Evolutionary conservation across 2,888 invertebrate genomes (phyloP), one percentile per base, ranked within the genome.

Genomic region (Coleophora flavipennella): DNA sequence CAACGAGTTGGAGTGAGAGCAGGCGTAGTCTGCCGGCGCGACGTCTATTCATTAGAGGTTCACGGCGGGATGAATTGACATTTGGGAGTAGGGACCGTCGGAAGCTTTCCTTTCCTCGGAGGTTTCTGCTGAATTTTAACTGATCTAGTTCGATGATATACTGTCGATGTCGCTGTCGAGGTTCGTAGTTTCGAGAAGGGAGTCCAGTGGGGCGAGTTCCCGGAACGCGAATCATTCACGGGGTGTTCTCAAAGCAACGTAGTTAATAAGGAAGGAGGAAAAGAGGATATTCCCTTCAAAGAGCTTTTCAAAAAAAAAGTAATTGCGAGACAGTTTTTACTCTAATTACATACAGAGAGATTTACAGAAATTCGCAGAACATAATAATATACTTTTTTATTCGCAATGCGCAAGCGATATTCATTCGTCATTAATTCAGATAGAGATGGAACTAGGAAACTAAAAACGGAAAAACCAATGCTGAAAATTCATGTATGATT

Each of bases 21-120:
- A 61, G 48, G 46, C 45, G 53, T 62, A 46, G 61, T 76, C 63
- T 65, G 70, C 61, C 60, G 64, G 54, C 51, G 53, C 65, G 61
- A 51, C 76, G 67, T 67, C 80, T 77, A 78, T 78, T 84, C 83
- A 84, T 84, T 84, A 84, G 83, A 77, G 62, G 73, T 70, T 76
- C 75, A 75, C 78, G 78, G 51, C 62, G 70, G 76, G 78, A 78
- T 78, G 77, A 80, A 79, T 79, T 80, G 80, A 80, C 80, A 80
- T 76, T 68, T 71, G 78, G 78, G 76, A 74, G 72, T 69, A 70
- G 75, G 69, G 67, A 73, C 62, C 59, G 61, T 48, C 59, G 59
- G 66, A 62, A 62, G 62, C 67, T 70, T 77, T 74, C 71, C 78
- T 74, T 71, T 20, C 20, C 20, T 69, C 67, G 61, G 71, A 75